These are phyloP conservation scores for Spialia ferax DNA, from an alignment of 2,888 invertebrate species.

Conservation along the genomic window DNA sequence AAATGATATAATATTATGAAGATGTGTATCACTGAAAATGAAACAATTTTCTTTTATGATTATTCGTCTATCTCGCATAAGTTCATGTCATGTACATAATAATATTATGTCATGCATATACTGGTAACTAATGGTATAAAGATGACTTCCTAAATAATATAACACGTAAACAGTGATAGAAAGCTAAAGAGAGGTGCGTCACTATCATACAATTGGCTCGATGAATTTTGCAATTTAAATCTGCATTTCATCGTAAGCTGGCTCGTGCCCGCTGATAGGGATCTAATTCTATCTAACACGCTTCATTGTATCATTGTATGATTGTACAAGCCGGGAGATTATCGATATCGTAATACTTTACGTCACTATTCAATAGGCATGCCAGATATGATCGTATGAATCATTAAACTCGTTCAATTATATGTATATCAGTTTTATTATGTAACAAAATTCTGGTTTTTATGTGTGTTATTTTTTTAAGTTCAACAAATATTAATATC, in stretches of 20 bases:
- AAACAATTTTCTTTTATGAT: no score
- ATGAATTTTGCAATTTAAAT: slow-evolving; percentile 30
- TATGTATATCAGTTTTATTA: not conserved
- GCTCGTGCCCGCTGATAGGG: slow-evolving; percentile 24
- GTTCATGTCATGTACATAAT: no score
- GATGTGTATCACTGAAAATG: no score
- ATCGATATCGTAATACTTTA: slow-evolving; percentile 61
- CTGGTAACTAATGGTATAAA: no score
- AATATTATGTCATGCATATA: no score
- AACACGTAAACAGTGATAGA: not conserved
- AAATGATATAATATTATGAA: no score
- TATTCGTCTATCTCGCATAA: no score
- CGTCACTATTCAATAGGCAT: slow-evolving; percentile 53
- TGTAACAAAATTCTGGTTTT: not conserved
- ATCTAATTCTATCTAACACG: slow-evolving; percentile 28
- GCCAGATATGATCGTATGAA: slow-evolving; percentile 23
- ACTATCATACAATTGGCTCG: slow-evolving; percentile 9
- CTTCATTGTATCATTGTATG: slow-evolving; percentile 48
- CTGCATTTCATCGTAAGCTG: slow-evolving; percentile 19
- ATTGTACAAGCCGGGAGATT: slow-evolving; percentile 50
- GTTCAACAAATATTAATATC: no score
- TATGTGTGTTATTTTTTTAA: not conserved
- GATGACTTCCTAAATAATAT: no score
- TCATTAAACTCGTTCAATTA: slow-evolving; percentile 18
- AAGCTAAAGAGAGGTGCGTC: slow-evolving; percentile 13